Evolutionary conservation across 2,888 invertebrate species (phyloP).

Genomic region (Belgica antarctica): DNA sequence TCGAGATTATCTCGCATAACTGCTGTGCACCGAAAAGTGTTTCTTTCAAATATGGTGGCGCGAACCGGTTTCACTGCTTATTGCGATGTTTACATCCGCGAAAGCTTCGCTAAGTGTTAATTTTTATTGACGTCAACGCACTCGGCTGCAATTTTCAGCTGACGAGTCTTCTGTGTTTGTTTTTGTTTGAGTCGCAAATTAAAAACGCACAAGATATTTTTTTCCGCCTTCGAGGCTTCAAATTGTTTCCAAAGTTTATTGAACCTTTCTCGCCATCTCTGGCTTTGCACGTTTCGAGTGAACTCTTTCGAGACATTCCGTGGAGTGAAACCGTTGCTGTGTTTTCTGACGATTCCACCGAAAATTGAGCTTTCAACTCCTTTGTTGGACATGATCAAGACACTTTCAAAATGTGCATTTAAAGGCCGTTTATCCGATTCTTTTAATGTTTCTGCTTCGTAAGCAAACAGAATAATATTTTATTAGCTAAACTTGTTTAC

Average conservation of each 20-base stretch:
- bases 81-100: no score
- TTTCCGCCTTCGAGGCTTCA: slow-evolving; percentile 5
- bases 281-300: background rate
- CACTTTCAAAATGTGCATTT: no score
- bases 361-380: no score
- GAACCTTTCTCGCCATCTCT: slow-evolving; percentile 12
- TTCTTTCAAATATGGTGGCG: background rate
- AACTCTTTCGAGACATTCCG: no score
- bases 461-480: no score
- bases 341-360: no score
- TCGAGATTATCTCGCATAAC: no score
- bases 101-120: background rate
- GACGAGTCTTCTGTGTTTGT: no score
- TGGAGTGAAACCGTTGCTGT: no score
- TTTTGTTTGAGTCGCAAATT: background rate
- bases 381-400: no score
- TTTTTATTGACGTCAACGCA: slow-evolving; percentile 18
- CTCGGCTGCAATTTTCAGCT: slow-evolving; percentile 15
- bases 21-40: background rate
- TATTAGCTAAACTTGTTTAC: slow-evolving; percentile 15
- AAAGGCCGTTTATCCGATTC: no score
- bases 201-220: slow-evolving; percentile 12
- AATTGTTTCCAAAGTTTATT: slow-evolving; percentile 15
- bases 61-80: background rate
- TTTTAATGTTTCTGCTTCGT: no score